Evolutionary conservation across 2,113 vertebrate genomes (phyloP), one percentile per base, ranked within the genome.

Genomic region (Ornithorhynchus anatinus): DNA sequence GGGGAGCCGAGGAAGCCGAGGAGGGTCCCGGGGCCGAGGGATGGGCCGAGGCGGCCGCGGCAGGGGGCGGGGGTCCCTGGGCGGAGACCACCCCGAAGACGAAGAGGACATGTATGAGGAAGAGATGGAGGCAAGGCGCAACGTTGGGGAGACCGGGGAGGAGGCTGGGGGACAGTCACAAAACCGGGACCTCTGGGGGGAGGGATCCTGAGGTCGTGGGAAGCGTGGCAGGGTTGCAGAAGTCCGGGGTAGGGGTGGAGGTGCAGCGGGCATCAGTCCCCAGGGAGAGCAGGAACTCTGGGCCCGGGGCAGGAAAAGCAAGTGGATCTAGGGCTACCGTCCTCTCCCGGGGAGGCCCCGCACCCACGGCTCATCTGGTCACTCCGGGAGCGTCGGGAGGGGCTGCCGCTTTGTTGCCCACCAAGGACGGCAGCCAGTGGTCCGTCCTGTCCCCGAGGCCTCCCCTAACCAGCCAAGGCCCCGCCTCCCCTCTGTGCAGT

Each of bases 1-100:
- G 53, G 92, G n/a, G n/a, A n/a, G 96, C 56, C 94, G 97, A 7
- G 95, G 96, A 1, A 94, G 95, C 36, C 85, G 96, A 25, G 96
- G 96, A 42, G 94, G 94, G 11, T 93, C 95, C 52, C 84, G 92
- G 53, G 87, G 90, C n/a, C 82, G 91, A 58, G 89, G 92, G 33
- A 80, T 92, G 82, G 89, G 92, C 48, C 71, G 95, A 42, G 90
- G 95, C 38, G 76, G 43, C 73, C 89, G 93, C 0, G 91, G 92
- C 3, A 83, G 93, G 22, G 92, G 92, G 31, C 35, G 90, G 36
- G 91, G 88, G 36, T 94, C 92, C 8, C 82, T 94, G 87, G 93
- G 92, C 15, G 89, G 88, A 15, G 95, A 96, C 36, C 92, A 94
- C 6, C 88, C 89, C 0, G 92, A 95, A 1, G 95, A 95, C 0